Evolutionary conservation across 35 echinoderm and acorn worm genomes (phyloP).

Genomic region (Heliocidaris tuberculata): DNA sequence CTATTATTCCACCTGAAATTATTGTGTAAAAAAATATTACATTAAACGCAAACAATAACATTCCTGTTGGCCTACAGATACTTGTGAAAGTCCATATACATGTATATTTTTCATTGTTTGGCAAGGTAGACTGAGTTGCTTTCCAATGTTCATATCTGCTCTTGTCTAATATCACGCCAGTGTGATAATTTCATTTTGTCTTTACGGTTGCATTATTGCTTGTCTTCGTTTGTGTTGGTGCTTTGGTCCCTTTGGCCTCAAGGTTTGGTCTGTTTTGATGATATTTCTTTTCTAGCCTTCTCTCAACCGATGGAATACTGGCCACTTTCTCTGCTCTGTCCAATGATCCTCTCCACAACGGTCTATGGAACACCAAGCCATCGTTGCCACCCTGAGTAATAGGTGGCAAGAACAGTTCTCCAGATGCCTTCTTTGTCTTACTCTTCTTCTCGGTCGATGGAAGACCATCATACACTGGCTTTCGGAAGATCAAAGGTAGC

Average conservation of each 20-base stretch:
- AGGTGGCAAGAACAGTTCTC: neutral
- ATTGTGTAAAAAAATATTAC: too few relatives aligned
- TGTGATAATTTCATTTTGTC: neutral
- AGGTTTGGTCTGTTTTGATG: neutral
- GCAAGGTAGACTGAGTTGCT: too few relatives aligned
- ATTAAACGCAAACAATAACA: too few relatives aligned
- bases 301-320: conserved; percentile 22
- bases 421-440: neutral
- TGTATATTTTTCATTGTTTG: too few relatives aligned
- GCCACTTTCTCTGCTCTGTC: conserved; percentile 32
- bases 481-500: conserved; percentile 30
- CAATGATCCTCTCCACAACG: conserved; percentile 16
- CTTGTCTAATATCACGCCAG: too few relatives aligned
- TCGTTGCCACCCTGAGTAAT: neutral
- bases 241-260: conserved; percentile 24
- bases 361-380: neutral
- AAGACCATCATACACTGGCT: neutral
- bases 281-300: conserved; percentile 13
- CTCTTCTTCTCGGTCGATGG: neutral
- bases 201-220: neutral
- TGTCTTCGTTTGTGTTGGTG: neutral
- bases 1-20: too few relatives aligned
- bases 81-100: too few relatives aligned
- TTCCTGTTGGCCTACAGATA: too few relatives aligned
- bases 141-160: too few relatives aligned